Percentiles rank a stretch among this genome's conserved stretches.
phyloP scores from a whole-genome alignment of 2,888 invertebrate genomes.

The Frankliniella fusca region DNA sequence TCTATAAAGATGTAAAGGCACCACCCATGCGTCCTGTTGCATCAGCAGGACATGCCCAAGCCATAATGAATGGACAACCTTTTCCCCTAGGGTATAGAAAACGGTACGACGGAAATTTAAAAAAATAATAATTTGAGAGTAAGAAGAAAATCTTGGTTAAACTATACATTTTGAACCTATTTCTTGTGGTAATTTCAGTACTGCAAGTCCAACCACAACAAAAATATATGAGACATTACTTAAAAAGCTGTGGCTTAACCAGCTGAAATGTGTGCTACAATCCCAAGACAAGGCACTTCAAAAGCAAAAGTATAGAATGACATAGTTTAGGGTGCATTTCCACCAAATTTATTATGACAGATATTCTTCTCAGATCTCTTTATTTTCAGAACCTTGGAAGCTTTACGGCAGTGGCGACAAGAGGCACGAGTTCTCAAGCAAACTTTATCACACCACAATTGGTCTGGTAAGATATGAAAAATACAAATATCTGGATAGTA shows the following conservation, averaged over 20 bases:
- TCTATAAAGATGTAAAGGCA: conserved; percentile 29
- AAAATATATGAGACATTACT: conserved; percentile 6
- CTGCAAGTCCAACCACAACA: neutral
- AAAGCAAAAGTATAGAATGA: conserved; percentile 29
- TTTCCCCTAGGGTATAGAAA: conserved; percentile 48
- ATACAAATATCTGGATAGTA: too few relatives aligned
- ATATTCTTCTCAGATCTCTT: neutral
- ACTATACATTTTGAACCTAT: neutral
- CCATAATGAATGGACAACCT: neutral
- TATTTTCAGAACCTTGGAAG: conserved; percentile 48
- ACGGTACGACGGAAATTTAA: conserved; percentile 50
- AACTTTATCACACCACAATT: conserved; percentile 40
- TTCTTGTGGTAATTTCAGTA: neutral
- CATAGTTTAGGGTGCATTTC: neutral
- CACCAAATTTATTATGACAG: conserved; percentile 2
- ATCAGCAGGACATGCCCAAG: neutral
- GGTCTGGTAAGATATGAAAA: neutral
- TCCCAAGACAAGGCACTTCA: neutral
- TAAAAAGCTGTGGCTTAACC: neutral
- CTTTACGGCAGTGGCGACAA: conserved; percentile 55
- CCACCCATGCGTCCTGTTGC: conserved; percentile 35
- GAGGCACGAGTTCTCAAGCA: conserved; percentile 46
- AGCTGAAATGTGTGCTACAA: neutral
- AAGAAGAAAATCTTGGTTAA: neutral
- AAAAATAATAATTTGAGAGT: too few relatives aligned